Percentiles rank a stretch among this genome's conserved stretches.
Evolutionary conservation across 2,113 vertebrate species (phyloP).

Genomic region (Edolisoma coerulescens): DNA sequence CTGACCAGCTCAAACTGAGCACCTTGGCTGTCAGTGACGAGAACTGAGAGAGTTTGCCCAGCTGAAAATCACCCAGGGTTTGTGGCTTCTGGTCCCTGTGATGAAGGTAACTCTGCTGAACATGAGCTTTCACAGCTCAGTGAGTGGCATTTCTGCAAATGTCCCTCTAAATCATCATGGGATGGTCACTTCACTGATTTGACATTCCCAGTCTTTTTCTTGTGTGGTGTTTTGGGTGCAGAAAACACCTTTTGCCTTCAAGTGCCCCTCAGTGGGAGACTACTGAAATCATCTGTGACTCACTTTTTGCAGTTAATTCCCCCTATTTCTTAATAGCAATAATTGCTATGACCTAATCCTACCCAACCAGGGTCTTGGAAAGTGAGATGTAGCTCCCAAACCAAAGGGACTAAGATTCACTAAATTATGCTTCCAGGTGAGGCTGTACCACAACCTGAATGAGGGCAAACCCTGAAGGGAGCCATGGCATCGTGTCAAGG

Average conservation of each 20-base stretch:
- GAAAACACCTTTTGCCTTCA: background rate
- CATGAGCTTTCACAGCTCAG: background rate
- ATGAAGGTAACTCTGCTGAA: background rate
- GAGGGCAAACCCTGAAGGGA: background rate
- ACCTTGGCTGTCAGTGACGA: background rate
- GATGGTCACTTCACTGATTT: background rate
- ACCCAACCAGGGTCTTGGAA: background rate
- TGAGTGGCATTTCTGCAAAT: background rate
- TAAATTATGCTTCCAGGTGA: background rate
- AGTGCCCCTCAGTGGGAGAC: background rate
- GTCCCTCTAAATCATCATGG: background rate
- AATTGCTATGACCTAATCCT: background rate
- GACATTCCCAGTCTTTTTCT: background rate
- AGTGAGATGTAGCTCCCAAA: background rate
- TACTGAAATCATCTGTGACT: background rate
- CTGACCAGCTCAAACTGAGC: background rate
- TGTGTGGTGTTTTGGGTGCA: background rate
- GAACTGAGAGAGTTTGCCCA: background rate
- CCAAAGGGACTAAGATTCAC: background rate
- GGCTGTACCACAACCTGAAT: rapidly evolving
- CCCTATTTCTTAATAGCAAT: background rate
- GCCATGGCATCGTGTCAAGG: background rate
- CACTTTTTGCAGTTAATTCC: background rate
- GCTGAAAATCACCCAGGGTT: background rate
- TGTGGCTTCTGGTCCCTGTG: background rate